These are phyloP conservation scores for Silurus meridionalis DNA, from an alignment of 2,113 vertebrate species.

Conservation along the genomic window DNA sequence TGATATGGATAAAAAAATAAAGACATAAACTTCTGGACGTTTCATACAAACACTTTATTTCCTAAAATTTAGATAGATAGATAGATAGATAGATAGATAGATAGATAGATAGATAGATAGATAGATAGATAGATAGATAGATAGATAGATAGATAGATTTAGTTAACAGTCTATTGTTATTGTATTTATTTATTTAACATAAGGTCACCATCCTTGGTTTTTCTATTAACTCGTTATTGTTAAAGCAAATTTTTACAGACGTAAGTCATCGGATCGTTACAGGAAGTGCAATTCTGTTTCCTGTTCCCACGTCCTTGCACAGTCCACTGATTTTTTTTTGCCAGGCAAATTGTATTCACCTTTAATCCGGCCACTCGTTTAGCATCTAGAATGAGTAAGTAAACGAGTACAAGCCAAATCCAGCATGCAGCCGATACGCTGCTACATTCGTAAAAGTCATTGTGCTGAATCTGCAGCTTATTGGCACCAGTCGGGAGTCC, in stretches of 20 bases:
- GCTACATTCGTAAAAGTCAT: not conserved
- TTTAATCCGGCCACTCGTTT: not conserved
- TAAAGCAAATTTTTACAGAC: not conserved
- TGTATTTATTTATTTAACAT: not conserved
- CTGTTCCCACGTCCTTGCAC: not conserved
- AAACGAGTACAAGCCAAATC: not conserved
- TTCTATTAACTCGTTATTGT: not conserved
- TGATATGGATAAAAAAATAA: no score
- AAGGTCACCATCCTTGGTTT: not conserved
- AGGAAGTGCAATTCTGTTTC: not conserved
- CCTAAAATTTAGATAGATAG: no score
- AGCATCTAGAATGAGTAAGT: not conserved
- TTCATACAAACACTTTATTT: no score
- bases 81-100: no score
- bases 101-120: no score
- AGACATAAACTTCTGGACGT: no score
- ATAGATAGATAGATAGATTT: no score
- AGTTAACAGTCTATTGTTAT: no score
- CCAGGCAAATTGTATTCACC: not conserved
- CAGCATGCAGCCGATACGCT: not conserved
- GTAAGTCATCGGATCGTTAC: not conserved
- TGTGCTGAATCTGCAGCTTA: not conserved
- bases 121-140: no score
- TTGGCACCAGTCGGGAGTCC: not conserved
- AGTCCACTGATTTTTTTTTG: not conserved